Conservation (phyloP, 1,140 invertebrate genomes). For the Odontomachus brunneus region DNA sequence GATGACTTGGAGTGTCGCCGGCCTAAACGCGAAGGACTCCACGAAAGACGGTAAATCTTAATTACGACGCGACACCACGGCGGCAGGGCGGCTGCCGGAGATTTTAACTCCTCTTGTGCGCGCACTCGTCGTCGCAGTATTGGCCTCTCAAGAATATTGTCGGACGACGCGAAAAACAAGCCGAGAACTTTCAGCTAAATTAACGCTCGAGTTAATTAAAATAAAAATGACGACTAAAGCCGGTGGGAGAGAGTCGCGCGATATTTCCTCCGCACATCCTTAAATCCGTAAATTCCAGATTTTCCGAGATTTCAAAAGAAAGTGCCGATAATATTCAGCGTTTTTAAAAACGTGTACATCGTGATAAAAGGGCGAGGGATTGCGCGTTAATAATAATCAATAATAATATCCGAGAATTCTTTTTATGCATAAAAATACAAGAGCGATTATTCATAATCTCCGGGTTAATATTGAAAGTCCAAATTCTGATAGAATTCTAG, state of each 20-base stretch:
- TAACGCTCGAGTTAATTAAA: slow-evolving; percentile 8
- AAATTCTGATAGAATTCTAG: too few relatives aligned
- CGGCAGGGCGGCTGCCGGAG: not conserved
- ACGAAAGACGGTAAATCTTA: slow-evolving; percentile 11
- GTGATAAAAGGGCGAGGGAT: too few relatives aligned
- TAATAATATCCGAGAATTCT: too few relatives aligned
- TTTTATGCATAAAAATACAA: too few relatives aligned
- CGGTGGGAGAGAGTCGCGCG: not conserved
- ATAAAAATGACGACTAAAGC: not conserved
- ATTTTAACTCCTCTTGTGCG: too few relatives aligned
- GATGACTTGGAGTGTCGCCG: not conserved
- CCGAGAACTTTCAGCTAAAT: not conserved
- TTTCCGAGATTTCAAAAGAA: too few relatives aligned
- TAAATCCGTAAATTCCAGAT: not conserved
- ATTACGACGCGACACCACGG: not conserved
- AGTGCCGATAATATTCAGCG: too few relatives aligned
- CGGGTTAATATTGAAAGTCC: too few relatives aligned
- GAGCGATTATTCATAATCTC: too few relatives aligned
- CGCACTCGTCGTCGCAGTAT: not conserved
- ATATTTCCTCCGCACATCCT: not conserved
- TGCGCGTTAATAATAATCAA: too few relatives aligned
- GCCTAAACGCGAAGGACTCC: not conserved
- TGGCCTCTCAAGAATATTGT: not conserved
- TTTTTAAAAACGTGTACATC: too few relatives aligned
- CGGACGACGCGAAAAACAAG: slow-evolving; percentile 4